phyloP scores from a whole-genome alignment of 2,113 vertebrate species.

The Leptodactylus fuscus region DNA sequence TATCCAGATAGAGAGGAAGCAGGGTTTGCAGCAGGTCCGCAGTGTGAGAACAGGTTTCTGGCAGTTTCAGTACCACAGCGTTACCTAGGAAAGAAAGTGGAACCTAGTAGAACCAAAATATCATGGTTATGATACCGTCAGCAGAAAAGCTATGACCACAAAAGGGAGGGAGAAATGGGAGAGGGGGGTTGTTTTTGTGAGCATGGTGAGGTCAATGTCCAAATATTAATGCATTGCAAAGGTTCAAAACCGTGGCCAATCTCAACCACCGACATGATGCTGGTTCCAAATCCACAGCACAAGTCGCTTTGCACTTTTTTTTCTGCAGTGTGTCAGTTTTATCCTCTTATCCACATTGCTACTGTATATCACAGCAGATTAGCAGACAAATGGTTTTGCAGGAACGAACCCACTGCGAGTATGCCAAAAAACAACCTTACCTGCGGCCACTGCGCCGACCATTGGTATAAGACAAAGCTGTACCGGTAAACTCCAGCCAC shows the following conservation, averaged over 20 bases:
- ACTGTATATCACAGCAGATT: too few species aligned
- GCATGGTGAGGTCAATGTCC: too few species aligned
- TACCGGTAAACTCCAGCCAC: constrained; percentile 75
- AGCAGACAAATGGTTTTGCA: too few species aligned
- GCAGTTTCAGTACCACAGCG: constrained; percentile 74
- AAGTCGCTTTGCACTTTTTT: too few species aligned
- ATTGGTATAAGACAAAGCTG: constrained; percentile 76
- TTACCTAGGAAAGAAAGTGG: constrained; percentile 68
- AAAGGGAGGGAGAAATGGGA: neutral
- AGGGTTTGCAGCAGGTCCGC: constrained; percentile 74
- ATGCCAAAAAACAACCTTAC: constrained; percentile 64
- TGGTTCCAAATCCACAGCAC: too few species aligned
- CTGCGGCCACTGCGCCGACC: constrained; percentile 77
- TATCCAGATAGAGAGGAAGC: constrained; percentile 74
- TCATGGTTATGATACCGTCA: neutral
- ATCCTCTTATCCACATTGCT: too few species aligned
- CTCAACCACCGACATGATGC: too few species aligned
- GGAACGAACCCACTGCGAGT: too few species aligned
- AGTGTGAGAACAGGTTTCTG: constrained; percentile 70
- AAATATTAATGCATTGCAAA: too few species aligned
- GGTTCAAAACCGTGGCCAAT: too few species aligned
- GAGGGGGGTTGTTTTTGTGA: neutral
- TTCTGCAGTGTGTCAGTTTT: too few species aligned
- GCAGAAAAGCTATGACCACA: neutral
- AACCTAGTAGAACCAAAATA: neutral